Base-by-base conservation (phyloP, 2,888 invertebrate species). In the Hypercompe scribonia region DNA sequence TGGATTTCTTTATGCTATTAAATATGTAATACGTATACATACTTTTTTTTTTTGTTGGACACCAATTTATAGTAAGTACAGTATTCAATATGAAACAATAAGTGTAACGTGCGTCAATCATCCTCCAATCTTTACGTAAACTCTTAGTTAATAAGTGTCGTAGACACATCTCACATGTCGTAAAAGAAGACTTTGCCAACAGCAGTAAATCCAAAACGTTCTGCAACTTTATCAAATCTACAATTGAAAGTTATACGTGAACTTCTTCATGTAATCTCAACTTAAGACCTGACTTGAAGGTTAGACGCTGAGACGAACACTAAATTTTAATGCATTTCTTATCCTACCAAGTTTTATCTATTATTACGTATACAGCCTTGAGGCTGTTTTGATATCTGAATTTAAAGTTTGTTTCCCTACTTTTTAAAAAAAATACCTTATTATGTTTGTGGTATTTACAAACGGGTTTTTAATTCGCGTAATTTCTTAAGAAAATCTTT, bases 281-380 rank as follows among this genome's bases (percentile, higher is more conserved):
- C 78, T 80, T 72, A 79, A 75, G 77, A 74, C 69, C 66, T 74
- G 68, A 78, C 71, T 72, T 72, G n/a, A 64, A 63, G 65, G 28
- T 66, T 65, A 63, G 66, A 74, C 71, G 73, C n/a, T 72, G 77
- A 78, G 74, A 73, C 77, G 5, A 67, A 65, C 63, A 72, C 70
- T 77, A 65, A 65, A 73, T 18, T 78, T 80, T 73, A 71, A 66
- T 68, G 61, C 63, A 71, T 67, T 65, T 70, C 58, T 76, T 31
- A 61, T 61, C 31, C 58, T 61, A 34, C 67, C 31, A 34, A 28
- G 18, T 61, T 75, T 72, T 75, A 77, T 81, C 72, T 78, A 39
- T 77, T 75, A 70, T 75, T 74, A 78, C 76, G 54, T 84, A 18
- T 50, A 42, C 33, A 28, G 68, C 64, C n/a, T 33, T 63, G 73